Evolutionary conservation across 2,888 invertebrate species (phyloP).

Genomic region (Apotomis turbidana): DNA sequence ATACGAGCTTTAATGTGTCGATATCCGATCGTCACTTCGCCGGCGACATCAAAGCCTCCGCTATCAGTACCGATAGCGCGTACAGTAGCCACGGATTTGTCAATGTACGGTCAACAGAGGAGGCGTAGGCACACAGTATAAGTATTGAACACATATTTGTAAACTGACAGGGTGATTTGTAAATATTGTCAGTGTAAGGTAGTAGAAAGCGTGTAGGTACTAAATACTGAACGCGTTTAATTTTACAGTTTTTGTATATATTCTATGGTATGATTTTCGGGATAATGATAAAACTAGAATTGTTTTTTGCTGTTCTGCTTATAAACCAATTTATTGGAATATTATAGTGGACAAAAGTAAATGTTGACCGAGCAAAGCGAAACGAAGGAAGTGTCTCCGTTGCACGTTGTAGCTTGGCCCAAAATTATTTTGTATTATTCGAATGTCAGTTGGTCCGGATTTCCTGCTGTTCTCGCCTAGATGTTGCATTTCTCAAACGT

Average conservation of each 20-base stretch:
- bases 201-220: constrained; percentile 29
- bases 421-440: too few relatives aligned
- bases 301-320: too few relatives aligned
- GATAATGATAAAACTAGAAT: too few relatives aligned
- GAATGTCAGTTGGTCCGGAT: too few relatives aligned
- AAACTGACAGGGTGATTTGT: constrained; percentile 48
- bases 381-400: too few relatives aligned
- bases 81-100: constrained; percentile 79
- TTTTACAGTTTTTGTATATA: background rate
- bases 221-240: background rate
- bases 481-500: too few relatives aligned
- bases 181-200: constrained; percentile 50
- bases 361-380: too few relatives aligned
- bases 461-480: too few relatives aligned
- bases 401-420: too few relatives aligned
- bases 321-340: too few relatives aligned
- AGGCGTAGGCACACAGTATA: constrained; percentile 50
- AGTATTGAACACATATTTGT: constrained; percentile 61
- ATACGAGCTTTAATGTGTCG: constrained; percentile 14
- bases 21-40: constrained; percentile 71
- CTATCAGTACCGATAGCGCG: constrained; percentile 64
- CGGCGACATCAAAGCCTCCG: constrained; percentile 67
- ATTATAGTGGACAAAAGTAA: too few relatives aligned
- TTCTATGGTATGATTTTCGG: too few relatives aligned
- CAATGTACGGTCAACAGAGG: constrained; percentile 75